Evolutionary conservation across 2,113 vertebrate genomes (phyloP).

Genomic region (Sarotherodon lohbergeri): DNA sequence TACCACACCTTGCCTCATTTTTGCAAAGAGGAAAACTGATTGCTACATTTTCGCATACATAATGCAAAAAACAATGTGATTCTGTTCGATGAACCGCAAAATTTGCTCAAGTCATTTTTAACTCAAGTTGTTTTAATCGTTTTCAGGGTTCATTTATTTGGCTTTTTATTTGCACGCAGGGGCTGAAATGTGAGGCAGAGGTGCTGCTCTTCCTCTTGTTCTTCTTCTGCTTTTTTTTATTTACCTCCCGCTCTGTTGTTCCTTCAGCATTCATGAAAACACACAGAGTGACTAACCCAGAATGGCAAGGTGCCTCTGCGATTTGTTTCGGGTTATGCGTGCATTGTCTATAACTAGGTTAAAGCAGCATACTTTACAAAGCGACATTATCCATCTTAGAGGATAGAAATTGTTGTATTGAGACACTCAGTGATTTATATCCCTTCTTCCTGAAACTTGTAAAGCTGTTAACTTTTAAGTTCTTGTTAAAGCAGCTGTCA

Average conservation of each 20-base stretch:
- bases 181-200: background rate
- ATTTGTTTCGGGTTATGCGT: background rate
- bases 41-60: background rate
- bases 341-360: background rate
- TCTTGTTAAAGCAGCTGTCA: background rate
- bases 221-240: background rate
- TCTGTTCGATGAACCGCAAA: background rate
- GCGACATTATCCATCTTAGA: background rate
- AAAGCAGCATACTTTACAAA: background rate
- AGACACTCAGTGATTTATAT: background rate
- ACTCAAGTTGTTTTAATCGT: background rate
- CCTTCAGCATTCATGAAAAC: background rate
- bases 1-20: slow-evolving; percentile 46
- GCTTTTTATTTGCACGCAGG: background rate
- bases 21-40: slow-evolving; percentile 40
- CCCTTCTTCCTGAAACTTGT: background rate
- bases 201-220: background rate
- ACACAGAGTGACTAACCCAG: background rate
- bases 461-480: background rate
- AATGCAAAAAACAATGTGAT: background rate
- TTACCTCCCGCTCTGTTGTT: background rate
- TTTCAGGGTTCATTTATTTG: background rate
- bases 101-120: background rate
- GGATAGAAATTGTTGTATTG: background rate
- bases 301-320: background rate